Base-by-base conservation (phyloP, 2,888 invertebrate species). In the Cyclophora albipunctata region DNA sequence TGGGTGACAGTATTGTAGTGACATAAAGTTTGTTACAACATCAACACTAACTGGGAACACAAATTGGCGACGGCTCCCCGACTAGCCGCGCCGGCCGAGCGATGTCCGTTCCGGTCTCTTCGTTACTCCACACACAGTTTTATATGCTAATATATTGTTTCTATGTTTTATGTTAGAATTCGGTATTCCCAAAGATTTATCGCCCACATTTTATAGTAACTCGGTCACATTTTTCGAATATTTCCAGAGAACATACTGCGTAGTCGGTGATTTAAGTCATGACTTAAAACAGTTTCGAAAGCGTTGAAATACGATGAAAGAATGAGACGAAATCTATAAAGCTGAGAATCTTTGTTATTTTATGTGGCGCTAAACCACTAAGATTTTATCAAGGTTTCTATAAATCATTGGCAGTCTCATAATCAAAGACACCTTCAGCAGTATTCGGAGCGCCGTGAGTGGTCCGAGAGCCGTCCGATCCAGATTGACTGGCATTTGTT, bases 91-190 rank as follows among this genome's bases (percentile, higher is more conserved):
- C 51, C 54, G 56, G 62, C 20, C 74, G 71, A 74, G 75, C 69
- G 74, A 53, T 58, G 74, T 61, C 72, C 69, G 75, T 78, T 80
- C 80, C 80, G 80, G 79, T 67, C 65, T 60, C 68, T 66, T 79
- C 77, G 79, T 80, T 80, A 80, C 71, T 63, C 51, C 56, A 57
- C 63, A 63, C 7, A 20, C 48, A 49, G 51, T 43, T 45, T 45
- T 47, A 48, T 55, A 60, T 56, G 60, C 60, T 54, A 60, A 59
- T 57, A 51, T 50, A 51, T 49, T 42, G 40, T 33, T 40, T 52
- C 45, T 49, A 40, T 50, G 43, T 48, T 34, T 46, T 41, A 40
- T 33, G n/a, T 0, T n/a, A 4, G 45, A 3, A 42, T 42, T 35
- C 40, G 33, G 20, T 20, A 20, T 20, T 50, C 46, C 35, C 41